phyloP scores from a whole-genome alignment of 2,113 vertebrate species.

The Gorsachius goisagi region DNA sequence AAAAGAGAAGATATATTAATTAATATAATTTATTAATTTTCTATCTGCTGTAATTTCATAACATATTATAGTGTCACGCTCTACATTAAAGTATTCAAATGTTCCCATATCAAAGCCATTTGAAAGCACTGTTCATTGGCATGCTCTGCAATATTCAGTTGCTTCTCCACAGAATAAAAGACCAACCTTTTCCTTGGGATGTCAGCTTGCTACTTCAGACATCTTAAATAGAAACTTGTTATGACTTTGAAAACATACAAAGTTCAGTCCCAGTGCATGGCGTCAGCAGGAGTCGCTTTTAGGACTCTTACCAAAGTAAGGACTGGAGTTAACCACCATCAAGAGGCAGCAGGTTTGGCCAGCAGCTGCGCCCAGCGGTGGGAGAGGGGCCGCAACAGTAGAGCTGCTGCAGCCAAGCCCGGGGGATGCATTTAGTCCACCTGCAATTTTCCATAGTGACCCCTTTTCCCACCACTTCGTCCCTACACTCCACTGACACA shows the following conservation, averaged over 20 bases:
- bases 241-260: background rate
- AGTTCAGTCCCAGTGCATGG: background rate
- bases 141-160: background rate
- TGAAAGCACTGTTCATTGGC: background rate
- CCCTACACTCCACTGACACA: background rate
- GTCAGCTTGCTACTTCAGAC: background rate
- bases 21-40: background rate
- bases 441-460: background rate
- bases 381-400: rapidly evolving
- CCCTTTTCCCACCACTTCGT: background rate
- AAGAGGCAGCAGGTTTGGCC: background rate
- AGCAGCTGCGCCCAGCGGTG: background rate
- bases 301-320: background rate
- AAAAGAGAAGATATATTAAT: background rate
- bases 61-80: background rate
- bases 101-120: background rate
- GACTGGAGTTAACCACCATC: background rate
- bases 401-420: background rate
- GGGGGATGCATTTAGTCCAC: background rate
- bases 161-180: background rate
- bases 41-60: background rate
- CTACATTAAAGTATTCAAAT: background rate
- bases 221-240: background rate
- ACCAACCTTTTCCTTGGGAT: background rate
- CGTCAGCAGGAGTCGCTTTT: background rate